Evolutionary conservation across 1,140 invertebrate genomes (phyloP), one percentile per base, ranked within the genome.

Genomic region (Anastrepha obliqua): DNA sequence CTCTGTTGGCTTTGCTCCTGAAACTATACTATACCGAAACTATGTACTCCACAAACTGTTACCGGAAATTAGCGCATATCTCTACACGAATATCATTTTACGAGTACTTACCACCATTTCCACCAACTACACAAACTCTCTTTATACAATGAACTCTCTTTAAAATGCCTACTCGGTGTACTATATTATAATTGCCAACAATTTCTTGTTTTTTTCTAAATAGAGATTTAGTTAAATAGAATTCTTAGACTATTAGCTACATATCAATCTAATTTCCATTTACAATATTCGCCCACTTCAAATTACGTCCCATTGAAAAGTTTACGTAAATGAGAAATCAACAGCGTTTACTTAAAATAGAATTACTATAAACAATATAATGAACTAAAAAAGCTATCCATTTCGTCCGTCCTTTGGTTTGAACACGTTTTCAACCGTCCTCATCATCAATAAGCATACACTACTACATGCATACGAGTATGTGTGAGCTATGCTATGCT

Each of bases 331-430:
- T 62, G 60, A 17, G 5, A 8, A 29, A 67, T 15, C 4, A 67
- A 39, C n/a, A 67, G 6, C 64, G 9, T 20, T 81, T 51, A 11
- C 17, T 81, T 81, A 81, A 55, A 81, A 29, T 55, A 55, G 55
- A 55, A 55, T 55, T 11, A 55, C 51, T 55, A 8, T 55, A 6
- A 55, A 20, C 51, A 78, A 13, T 47, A 65, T 3, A 65, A 0
- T 47, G 1, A 44, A 47, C 42, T 74, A 55, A 62, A 62, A 62
- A 62, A 55, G 15, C 47, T 81, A 81, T 81, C 44, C 74, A 81
- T 81, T 81, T 81, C 17, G 44, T 81, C 74, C 74, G 74, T 81
- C 74, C 74, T 81, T 81, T 81, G 9, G 47, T 81, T 81, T 11
- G 20, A 55, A 55, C 47, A 55, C 15, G n/a, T 47, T 81, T 81